Evolutionary conservation across 1,140 invertebrate species (phyloP), one percentile per base, ranked within the genome.

Genomic region (Drosophila takahashii): DNA sequence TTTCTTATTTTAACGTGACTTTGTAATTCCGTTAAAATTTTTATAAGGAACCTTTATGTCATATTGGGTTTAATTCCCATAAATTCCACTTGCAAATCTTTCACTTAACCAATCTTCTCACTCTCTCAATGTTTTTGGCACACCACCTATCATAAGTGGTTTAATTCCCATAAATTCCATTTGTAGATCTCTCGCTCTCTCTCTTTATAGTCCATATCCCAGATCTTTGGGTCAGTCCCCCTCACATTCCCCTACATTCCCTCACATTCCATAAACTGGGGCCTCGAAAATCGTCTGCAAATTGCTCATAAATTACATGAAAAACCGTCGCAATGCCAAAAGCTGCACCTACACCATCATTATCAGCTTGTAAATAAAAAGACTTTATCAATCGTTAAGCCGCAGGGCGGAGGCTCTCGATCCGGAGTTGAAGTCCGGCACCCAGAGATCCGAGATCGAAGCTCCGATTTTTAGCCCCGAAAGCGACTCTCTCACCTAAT

Each of bases 301-400:
- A 83, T 87, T 87, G 83, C 54, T 47, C 83, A 87, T 87, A 86
- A 86, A 86, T 86, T 62, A 79, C 71, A 69, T 48, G 69, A 65
- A 70, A 71, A 75, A 60, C 64, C 70, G 61, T 87, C 79, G 75
- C 78, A 86, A 85, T 81, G 75, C 69, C 78, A 75, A 81, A 85
- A 77, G 58, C 81, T 79, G 84, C 83, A 77, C 83, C 84, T 87
- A 87, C 83, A 87, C 83, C 83, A 89, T 87, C 84, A 87, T 87
- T 87, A 87, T 87, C 84, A 87, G 84, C 84, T 87, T 87, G 80
- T 87, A 87, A 87, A 87, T 87, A 87, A 87, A 87, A 87, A 87
- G 84, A 89, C 84, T 87, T 87, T 90, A 87, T 87, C 84, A 87
- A 89, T 87, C 79, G 79, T 72, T 83, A 66, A 76, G 84, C 84